These are phyloP conservation scores for Coracias cyanogaster DNA, from an alignment of 2,797 vertebrate genomes.

Conservation along the genomic window DNA sequence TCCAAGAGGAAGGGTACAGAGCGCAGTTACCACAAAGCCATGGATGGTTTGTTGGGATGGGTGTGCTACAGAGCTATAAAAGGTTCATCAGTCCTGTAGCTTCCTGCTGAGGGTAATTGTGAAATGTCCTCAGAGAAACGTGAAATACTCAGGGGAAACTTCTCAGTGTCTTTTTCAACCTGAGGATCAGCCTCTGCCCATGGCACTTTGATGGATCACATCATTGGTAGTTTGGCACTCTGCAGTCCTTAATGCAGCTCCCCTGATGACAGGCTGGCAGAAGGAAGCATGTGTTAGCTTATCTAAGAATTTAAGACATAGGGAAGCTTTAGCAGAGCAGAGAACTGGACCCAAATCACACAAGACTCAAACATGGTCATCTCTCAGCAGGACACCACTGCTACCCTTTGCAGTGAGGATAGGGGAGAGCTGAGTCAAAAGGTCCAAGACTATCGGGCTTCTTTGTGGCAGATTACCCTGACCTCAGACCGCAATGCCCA, in stretches of 20 bases:
- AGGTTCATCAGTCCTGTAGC: not conserved
- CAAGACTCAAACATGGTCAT: rapidly evolving
- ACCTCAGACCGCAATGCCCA: not conserved
- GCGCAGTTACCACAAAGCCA: rapidly evolving
- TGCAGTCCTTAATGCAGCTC: not conserved
- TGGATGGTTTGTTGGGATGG: not conserved
- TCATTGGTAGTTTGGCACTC: not conserved
- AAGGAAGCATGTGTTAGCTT: not conserved
- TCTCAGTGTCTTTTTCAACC: not conserved
- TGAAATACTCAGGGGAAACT: not conserved
- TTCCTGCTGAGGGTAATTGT: not conserved
- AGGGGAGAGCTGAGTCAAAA: not conserved
- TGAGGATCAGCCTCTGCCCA: not conserved
- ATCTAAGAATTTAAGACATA: not conserved
- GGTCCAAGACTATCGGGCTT: not conserved
- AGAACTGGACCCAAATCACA: not conserved
- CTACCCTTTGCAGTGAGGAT: not conserved
- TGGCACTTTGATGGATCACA: not conserved
- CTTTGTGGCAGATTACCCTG: not conserved
- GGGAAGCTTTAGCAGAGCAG: not conserved
- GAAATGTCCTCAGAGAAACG: not conserved
- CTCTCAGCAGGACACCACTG: not conserved
- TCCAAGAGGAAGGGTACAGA: not conserved
- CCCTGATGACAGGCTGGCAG: not conserved
- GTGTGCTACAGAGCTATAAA: not conserved